Conservation (phyloP, 2,113 vertebrate genomes). For the Numenius arquata region DNA sequence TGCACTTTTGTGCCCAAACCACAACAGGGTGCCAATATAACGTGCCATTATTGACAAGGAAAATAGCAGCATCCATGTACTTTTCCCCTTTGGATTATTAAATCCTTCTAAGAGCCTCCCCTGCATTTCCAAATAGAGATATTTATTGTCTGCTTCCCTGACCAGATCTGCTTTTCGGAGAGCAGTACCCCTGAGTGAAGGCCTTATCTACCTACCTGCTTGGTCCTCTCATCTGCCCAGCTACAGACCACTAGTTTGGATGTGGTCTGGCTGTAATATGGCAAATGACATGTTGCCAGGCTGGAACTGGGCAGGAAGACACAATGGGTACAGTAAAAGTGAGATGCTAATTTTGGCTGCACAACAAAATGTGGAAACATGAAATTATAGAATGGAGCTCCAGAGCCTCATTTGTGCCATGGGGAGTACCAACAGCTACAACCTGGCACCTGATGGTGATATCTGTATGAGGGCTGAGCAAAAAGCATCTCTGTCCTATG, state of each 20-base stretch:
- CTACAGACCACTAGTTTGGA: background rate
- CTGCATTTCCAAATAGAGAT: background rate
- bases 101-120: background rate
- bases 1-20: background rate
- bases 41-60: background rate
- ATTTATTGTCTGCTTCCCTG: background rate
- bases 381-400: background rate
- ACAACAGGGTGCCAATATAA: background rate
- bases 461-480: background rate
- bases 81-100: background rate
- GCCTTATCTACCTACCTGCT: background rate
- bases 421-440: background rate
- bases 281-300: background rate
- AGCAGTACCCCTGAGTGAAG: background rate
- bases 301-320: background rate
- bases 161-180: background rate
- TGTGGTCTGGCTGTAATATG: background rate
- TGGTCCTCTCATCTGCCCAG: background rate
- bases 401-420: background rate
- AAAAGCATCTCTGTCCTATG: background rate
- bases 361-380: background rate
- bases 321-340: background rate
- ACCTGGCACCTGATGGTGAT: background rate
- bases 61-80: background rate
- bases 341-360: background rate